These are phyloP conservation scores for Gavia stellata DNA, from an alignment of 2,113 vertebrate genomes.

Conservation along the genomic window DNA sequence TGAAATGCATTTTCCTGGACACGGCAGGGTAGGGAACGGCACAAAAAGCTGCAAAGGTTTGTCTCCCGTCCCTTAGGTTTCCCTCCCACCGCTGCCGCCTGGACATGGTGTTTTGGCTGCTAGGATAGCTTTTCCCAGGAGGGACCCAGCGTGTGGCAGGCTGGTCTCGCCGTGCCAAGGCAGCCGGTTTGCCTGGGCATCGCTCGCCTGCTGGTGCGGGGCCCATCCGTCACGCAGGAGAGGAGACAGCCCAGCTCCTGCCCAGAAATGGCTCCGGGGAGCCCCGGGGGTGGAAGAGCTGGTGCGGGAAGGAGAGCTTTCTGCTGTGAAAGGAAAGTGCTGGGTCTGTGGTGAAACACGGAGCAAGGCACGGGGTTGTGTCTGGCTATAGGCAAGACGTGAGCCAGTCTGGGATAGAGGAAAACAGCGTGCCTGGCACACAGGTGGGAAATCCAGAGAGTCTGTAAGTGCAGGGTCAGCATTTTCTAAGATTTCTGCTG, in stretches of 20 bases:
- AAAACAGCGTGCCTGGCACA: fast-evolving
- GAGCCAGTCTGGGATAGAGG: not conserved
- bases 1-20: not conserved
- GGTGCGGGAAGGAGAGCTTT: not conserved
- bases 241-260: not conserved
- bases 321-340: not conserved
- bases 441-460: not conserved
- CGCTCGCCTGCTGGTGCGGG: not conserved
- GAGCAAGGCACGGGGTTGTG: not conserved
- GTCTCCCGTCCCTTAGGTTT: not conserved
- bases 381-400: not conserved
- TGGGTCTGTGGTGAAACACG: fast-evolving
- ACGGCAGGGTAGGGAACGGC: not conserved
- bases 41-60: not conserved
- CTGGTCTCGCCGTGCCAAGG: not conserved
- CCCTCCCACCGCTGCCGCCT: fast-evolving
- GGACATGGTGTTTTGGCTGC: fast-evolving
- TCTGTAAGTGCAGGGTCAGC: not conserved
- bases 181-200: not conserved
- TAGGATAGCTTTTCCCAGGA: not conserved
- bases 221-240: not conserved
- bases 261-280: not conserved
- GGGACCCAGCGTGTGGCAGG: not conserved
- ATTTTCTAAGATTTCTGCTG: not conserved
- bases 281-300: not conserved